Percentiles rank a stretch among this genome's conserved stretches.
These are phyloP conservation scores for Pseudorhombus dupliciocellatus DNA, from an alignment of 2,113 vertebrate species.

Conservation along the genomic window DNA sequence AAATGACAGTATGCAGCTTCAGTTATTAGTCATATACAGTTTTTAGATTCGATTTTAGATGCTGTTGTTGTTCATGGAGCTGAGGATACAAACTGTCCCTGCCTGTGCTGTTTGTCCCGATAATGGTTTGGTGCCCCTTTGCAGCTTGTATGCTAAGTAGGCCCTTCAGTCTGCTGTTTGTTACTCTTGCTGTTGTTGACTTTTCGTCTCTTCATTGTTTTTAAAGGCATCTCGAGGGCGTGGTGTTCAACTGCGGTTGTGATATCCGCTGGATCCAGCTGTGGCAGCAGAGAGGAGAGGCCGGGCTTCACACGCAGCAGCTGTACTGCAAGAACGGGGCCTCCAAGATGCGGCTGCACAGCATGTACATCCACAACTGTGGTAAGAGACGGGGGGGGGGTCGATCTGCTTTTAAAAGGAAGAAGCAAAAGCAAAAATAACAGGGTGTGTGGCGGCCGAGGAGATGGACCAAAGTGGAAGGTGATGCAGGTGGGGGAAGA, in stretches of 20 bases:
- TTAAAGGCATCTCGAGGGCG: constrained; percentile 89
- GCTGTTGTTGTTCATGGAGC: too few species aligned
- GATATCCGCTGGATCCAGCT: constrained; percentile 98
- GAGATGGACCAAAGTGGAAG: neutral
- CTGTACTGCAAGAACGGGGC: constrained; percentile 89
- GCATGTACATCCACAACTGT: constrained; percentile 94
- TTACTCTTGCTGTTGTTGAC: neutral
- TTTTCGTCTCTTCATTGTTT: constrained; percentile 10
- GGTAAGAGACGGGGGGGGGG: constrained; percentile 78
- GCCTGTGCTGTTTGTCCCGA: neutral
- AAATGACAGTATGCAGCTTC: too few species aligned
- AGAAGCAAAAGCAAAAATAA: neutral
- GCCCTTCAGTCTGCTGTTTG: too few species aligned
- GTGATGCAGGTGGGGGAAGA: neutral
- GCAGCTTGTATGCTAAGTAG: neutral
- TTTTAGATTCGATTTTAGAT: too few species aligned
- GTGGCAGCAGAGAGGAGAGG: constrained; percentile 93
- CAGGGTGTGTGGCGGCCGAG: neutral
- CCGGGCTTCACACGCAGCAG: constrained; percentile 87
- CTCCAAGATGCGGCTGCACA: constrained; percentile 84
- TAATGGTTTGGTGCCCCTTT: neutral
- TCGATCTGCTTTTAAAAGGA: constrained; percentile 6
- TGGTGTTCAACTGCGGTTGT: constrained; percentile 94
- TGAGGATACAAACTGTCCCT: neutral
- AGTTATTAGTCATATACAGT: neutral